Conservation (phyloP, 2,113 vertebrate genomes). For the Anser brachyrhynchus region DNA sequence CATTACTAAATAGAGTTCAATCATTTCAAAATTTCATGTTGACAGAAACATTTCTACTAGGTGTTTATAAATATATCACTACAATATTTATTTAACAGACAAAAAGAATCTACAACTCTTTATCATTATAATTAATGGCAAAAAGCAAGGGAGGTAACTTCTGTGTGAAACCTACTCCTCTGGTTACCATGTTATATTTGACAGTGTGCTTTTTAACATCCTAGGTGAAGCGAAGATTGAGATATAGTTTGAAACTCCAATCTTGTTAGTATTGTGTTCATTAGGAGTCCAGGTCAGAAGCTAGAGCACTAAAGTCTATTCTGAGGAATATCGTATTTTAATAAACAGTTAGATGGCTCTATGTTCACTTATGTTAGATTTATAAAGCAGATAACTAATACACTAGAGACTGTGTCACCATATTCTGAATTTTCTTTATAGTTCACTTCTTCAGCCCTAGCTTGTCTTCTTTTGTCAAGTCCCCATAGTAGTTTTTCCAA, state of each 20-base stretch:
- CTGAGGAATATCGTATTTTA: not conserved
- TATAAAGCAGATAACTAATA: not conserved
- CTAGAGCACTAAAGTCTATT: not conserved
- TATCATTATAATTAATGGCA: not conserved
- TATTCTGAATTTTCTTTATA: not conserved
- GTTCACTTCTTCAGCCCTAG: too few species aligned
- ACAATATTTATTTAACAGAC: not conserved
- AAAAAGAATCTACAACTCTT: not conserved
- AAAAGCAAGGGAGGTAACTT: not conserved
- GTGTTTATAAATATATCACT: too few species aligned
- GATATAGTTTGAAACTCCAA: not conserved
- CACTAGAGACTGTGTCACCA: not conserved
- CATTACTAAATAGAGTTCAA: not conserved
- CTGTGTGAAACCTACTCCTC: not conserved
- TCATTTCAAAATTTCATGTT: not conserved
- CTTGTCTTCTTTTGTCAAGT: not conserved
- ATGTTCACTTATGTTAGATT: not conserved
- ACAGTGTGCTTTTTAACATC: accelerated
- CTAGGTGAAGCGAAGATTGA: not conserved
- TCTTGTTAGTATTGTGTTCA: not conserved
- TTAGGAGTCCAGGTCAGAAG: not conserved
- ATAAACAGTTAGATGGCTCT: not conserved
- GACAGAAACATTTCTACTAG: not conserved
- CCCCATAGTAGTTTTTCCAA: not conserved
- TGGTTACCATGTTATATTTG: not conserved